These are phyloP conservation scores for Sebastes oblongus DNA, from an alignment of 2,797 vertebrate genomes.

Conservation along the genomic window DNA sequence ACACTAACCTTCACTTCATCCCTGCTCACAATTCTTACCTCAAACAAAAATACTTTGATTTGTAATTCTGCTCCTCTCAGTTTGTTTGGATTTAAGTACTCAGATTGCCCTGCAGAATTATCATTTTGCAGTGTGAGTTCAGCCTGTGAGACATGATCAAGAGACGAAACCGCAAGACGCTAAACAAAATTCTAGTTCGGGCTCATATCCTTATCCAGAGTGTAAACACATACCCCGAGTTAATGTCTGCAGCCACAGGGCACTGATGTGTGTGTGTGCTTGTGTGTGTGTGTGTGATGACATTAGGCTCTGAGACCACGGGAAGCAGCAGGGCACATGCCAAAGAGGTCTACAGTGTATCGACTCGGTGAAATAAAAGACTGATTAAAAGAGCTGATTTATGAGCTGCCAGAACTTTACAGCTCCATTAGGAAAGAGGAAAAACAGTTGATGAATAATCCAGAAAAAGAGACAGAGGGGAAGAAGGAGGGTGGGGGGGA, in stretches of 20 bases:
- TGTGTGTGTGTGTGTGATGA: conserved; percentile 32
- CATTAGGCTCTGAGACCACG: conserved; percentile 38
- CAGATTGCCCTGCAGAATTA: conserved; percentile 45
- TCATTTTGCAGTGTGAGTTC: conserved; percentile 35
- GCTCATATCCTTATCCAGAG: conserved; percentile 65
- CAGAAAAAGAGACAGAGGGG: conserved; percentile 12
- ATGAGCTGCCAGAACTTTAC: conserved; percentile 66
- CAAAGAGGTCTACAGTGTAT: conserved; percentile 53
- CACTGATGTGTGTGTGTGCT: conserved; percentile 3
- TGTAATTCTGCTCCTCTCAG: conserved; percentile 31
- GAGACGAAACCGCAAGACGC: conserved; percentile 62
- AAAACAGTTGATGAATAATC: conserved; percentile 56
- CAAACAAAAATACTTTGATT: conserved; percentile 23
- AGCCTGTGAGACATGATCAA: conserved; percentile 57
- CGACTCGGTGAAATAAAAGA: conserved; percentile 52
- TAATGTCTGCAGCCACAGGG: conserved; percentile 62
- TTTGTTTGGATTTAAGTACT: conserved; percentile 41
- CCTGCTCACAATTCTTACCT: background rate
- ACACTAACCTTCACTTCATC: conserved; percentile 4
- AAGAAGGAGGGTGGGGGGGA: background rate
- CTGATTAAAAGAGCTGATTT: conserved; percentile 75
- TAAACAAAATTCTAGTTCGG: conserved; percentile 72
- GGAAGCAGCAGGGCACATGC: conserved; percentile 57
- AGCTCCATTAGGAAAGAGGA: conserved; percentile 62
- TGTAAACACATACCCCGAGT: conserved; percentile 68